phyloP scores from a whole-genome alignment of 2,888 invertebrate species.

The Protophormia terraenovae region DNA sequence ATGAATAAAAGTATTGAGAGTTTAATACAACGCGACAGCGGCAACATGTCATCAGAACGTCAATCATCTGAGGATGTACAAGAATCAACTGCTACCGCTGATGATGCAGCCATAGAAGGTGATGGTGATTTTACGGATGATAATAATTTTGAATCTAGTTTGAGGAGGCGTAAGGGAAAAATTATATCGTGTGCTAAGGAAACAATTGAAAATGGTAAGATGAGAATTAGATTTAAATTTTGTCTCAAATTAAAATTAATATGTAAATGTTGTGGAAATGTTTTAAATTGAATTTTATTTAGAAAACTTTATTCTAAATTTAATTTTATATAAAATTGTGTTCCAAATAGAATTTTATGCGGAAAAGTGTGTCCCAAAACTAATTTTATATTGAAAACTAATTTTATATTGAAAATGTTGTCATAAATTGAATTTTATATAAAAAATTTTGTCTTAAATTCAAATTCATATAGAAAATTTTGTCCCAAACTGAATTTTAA shows the following conservation, averaged over 20 bases:
- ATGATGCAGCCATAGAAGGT: conserved; percentile 74
- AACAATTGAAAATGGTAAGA: conserved; percentile 81
- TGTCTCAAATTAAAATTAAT: no score
- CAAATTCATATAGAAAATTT: not conserved
- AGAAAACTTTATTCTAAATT: not conserved
- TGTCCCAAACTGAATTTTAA: not conserved
- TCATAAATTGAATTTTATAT: not conserved
- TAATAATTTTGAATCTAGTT: conserved; percentile 81
- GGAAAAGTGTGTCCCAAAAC: not conserved
- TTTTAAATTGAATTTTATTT: not conserved
- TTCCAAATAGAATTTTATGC: not conserved
- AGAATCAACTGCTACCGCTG: conserved; percentile 76
- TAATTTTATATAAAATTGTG: not conserved
- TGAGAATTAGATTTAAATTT: not conserved
- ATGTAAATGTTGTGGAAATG: not conserved
- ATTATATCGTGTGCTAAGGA: conserved; percentile 82
- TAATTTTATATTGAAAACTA: not conserved
- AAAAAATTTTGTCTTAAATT: not conserved
- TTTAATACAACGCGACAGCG: conserved; percentile 74
- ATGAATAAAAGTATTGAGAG: conserved; percentile 80
- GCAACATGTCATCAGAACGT: conserved; percentile 75
- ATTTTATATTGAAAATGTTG: not conserved
- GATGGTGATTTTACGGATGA: conserved; percentile 78
- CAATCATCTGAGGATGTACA: conserved; percentile 80
- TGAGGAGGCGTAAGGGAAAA: conserved; percentile 81